A percentile compares a stretch with the other conserved stretches of the same genome.
Evolutionary conservation across 2,113 vertebrate species (phyloP).

Genomic region (Melospiza melodia): DNA sequence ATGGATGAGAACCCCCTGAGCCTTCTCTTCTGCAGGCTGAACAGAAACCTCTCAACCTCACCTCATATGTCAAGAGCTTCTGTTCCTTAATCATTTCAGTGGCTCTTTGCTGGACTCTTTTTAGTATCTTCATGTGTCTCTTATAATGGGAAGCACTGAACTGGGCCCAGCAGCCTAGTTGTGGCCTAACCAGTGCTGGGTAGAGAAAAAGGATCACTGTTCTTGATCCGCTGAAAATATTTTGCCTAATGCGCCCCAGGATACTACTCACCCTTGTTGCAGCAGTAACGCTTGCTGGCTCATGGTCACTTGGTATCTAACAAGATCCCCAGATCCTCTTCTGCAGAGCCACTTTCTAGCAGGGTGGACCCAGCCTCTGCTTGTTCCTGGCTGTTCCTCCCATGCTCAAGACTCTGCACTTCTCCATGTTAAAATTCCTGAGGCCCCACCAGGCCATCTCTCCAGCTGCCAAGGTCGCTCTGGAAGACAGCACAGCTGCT

Average conservation of each 20-base stretch:
- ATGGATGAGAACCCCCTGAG: background rate
- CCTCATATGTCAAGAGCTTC: background rate
- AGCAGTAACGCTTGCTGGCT: background rate
- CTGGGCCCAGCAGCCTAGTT: background rate
- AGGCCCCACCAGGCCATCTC: background rate
- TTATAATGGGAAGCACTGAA: background rate
- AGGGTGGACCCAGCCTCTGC: accelerated
- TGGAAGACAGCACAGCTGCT: background rate
- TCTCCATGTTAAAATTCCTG: background rate
- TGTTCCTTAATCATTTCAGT: background rate
- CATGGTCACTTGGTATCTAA: background rate
- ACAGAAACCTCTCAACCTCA: background rate
- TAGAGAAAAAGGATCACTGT: background rate
- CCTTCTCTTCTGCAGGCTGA: background rate
- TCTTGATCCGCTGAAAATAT: background rate
- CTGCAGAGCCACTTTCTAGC: background rate
- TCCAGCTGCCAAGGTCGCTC: background rate
- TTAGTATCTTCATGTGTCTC: background rate
- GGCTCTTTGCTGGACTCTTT: background rate
- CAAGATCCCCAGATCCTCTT: background rate
- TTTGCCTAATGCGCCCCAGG: background rate
- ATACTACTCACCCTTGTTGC: background rate
- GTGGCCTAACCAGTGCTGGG: background rate
- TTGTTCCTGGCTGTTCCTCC: background rate
- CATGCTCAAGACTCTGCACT: background rate